These are phyloP conservation scores for Eupleurogrammus muticus DNA, from an alignment of 2,797 vertebrate species.

Conservation along the genomic window DNA sequence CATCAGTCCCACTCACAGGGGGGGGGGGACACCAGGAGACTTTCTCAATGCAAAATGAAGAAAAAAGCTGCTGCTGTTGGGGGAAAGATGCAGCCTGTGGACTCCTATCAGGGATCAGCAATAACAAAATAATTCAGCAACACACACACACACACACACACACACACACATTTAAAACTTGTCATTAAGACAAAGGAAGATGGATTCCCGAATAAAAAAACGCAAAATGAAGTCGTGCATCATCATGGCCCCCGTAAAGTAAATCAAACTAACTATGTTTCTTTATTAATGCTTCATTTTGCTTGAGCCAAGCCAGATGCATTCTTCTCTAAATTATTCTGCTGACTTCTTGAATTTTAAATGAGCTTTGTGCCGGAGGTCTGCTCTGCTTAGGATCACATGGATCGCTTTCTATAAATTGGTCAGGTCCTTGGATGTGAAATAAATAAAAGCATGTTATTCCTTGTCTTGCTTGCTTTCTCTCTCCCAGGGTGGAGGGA, in stretches of 20 bases:
- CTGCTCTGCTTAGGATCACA: constrained; percentile 64
- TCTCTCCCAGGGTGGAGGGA: neutral
- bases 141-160: neutral
- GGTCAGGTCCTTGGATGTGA: constrained; percentile 42
- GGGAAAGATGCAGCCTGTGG: too few species aligned
- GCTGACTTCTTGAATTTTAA: constrained; percentile 70
- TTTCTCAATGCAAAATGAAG: neutral
- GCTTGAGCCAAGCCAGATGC: constrained; percentile 63
- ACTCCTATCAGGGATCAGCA: neutral
- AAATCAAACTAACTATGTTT: constrained; percentile 9
- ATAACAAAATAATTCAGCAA: neutral
- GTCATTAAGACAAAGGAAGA: too few species aligned
- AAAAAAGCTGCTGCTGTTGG: too few species aligned
- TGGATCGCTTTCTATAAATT: constrained; percentile 54
- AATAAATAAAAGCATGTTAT: constrained; percentile 59
- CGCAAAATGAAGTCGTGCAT: neutral
- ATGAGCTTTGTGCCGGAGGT: constrained; percentile 54
- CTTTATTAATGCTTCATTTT: constrained; percentile 51
- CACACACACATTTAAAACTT: neutral
- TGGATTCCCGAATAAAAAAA: too few species aligned
- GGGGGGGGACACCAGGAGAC: constrained; percentile 34
- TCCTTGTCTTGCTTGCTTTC: constrained; percentile 21
- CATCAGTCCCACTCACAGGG: neutral
- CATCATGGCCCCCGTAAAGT: neutral
- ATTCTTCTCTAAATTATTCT: constrained; percentile 61